Base-by-base conservation (phyloP, 2,888 invertebrate species). In the Isotomurus palustris region DNA sequence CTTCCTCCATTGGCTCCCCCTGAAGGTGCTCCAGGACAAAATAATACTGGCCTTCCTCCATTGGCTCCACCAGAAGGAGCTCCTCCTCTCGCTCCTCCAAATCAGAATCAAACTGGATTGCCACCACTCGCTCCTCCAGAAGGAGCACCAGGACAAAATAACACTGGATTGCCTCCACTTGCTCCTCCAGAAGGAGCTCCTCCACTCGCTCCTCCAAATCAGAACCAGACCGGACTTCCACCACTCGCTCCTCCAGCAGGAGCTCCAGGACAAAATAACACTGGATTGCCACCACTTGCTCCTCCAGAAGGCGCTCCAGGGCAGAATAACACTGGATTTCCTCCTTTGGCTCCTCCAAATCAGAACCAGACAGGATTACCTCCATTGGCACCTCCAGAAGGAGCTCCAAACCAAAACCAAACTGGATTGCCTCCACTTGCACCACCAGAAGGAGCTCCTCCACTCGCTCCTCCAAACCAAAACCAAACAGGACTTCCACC, bases 121-220 rank as follows among this genome's bases (percentile, higher is more conserved):
- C 66, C n/a, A 51, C 68, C 1, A 57, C 64, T n/a, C 21, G 25
- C 41, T 32, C 51, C 51, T 45, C 58, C 51, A 27, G 24, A 66
- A n/a, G 56, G 63, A 27, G 67, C 62, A 19, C 32, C 71, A 14
- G 56, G 60, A 14, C 55, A 68, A 8, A 72, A 19, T 43, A 36
- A 40, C 35, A 40, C 64, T 12, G 72, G 56, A 72, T 73, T 40
- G 64, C 71, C 53, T 51, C 66, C 4, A 72, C 71, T 38, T 32
- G 49, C 2, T 36, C 1, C 56, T n/a, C n/a, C 43, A 35, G 10
- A 40, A 24, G 29, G 38, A 43, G 2, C 41, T 10, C 57, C 38
- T 47, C 43, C 53, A 29, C 60, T 25, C 32, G 6, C 25, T 56
- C 58, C 72, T 48, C 74, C 73, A 17, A 74, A 73, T 50, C 59